Evolutionary conservation across 2,797 vertebrate genomes (phyloP).

Genomic region (Sciurus carolinensis): DNA sequence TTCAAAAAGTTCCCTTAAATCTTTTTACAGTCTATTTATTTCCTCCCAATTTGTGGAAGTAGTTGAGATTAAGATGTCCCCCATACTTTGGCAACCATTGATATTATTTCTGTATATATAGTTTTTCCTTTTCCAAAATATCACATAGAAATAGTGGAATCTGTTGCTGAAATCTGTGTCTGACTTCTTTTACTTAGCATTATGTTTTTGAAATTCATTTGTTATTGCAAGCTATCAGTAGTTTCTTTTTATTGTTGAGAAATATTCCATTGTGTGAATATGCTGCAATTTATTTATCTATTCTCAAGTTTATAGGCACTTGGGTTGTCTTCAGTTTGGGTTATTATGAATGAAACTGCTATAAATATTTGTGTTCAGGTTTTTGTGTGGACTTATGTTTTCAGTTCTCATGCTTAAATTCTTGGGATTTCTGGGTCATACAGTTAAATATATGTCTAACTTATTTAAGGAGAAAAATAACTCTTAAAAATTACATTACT

Average conservation of each 20-base stretch:
- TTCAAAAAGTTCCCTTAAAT: not conserved
- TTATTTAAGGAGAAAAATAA: not conserved
- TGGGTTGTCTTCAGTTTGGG: not conserved
- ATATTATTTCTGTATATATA: not conserved
- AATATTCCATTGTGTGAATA: not conserved
- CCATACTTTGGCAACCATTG: not conserved
- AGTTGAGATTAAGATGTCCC: not conserved
- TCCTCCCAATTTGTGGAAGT: not conserved
- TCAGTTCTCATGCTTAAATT: not conserved
- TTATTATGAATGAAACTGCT: slow-evolving; percentile 12
- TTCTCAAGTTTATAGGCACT: not conserved
- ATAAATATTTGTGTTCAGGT: slow-evolving; percentile 25
- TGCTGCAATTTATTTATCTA: not conserved
- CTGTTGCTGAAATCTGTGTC: not conserved
- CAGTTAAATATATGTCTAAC: not conserved
- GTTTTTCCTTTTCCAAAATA: not conserved
- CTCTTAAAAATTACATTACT: not conserved
- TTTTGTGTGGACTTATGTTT: not conserved
- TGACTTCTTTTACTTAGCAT: not conserved
- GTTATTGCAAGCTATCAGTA: not conserved
- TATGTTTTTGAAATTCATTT: not conserved
- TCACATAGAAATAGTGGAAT: not conserved
- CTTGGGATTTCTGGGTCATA: not conserved
- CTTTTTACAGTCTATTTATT: not conserved
- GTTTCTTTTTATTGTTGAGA: not conserved